Base-by-base conservation (phyloP, 2,113 vertebrate genomes). In the Vanacampus margaritifer region DNA sequence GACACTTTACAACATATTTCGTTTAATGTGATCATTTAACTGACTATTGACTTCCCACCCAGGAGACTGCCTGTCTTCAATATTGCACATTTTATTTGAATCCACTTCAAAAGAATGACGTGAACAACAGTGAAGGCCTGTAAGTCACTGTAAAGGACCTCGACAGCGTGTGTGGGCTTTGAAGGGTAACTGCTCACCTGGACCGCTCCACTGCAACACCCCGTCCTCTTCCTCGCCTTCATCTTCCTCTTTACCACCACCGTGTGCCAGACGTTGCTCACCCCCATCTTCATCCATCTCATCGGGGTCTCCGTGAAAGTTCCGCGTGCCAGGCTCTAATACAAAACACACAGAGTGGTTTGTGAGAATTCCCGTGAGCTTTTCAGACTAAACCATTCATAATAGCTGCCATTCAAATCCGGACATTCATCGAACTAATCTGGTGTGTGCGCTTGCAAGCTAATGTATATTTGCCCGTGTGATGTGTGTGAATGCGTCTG, bases 191-290 rank as follows among this genome's bases (percentile, higher is more conserved):
- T 0, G 75, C 86, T 72, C 78, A 99, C 97, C 96, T 92, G 97
- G 97, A 37, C 94, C 93, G 0, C 81, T 92, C 95, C 96, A 96
- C 0, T 35, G 16, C 0, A 84, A 78, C 3, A 10, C 4, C 3
- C 90, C 87, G 51, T 79, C 82, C 23, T 88, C 76, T 61, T 87
- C 86, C 0, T 79, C 75, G 17, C 81, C 86, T 0, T 37, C 83
- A 5, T 86, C 86, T 12, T 92, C 91, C 0, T 24, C 86, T n/a
- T 87, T 79, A 5, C 80, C 75, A 5, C 41, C 71, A 35, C 76
- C 87, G 64, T 82, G 83, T 0, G 45, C 57, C 0, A 46, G 64
- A 0, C 50, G 76, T 51, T n/a, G 75, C 66, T 79, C 86, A 43
- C 86, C 85, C 41, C 43, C 50, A 5, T 76, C 87, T 9, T 79